Evolutionary conservation across 2,888 invertebrate species (phyloP).

Genomic region (Polyommatus iphigenia): DNA sequence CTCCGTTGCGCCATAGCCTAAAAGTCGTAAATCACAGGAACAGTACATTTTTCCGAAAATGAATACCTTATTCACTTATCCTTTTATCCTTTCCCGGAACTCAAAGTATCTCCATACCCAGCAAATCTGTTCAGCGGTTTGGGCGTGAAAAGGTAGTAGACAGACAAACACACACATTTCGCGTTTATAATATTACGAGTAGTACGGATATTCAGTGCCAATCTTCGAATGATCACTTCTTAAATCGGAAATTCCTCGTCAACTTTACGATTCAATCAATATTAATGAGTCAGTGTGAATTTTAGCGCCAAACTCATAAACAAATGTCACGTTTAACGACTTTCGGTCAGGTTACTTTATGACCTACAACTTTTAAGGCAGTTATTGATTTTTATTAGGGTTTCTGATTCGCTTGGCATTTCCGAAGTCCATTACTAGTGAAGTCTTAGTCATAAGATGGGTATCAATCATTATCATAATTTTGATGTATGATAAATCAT

Average conservation of each 20-base stretch:
- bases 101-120: neutral
- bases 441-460: constrained; percentile 21
- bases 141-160: too few species aligned
- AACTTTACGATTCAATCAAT: constrained; percentile 26
- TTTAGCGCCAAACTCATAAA: constrained; percentile 35
- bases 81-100: neutral
- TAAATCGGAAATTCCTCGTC: constrained; percentile 15
- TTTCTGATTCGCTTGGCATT: constrained; percentile 29
- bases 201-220: neutral
- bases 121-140: neutral
- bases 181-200: neutral
- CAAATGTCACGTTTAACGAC: constrained; percentile 60
- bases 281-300: constrained; percentile 33
- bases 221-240: neutral
- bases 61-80: too few species aligned
- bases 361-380: constrained; percentile 13
- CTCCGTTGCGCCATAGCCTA: too few species aligned
- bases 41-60: too few species aligned
- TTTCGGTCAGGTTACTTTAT: constrained; percentile 47
- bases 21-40: too few species aligned
- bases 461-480: constrained; percentile 6
- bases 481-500: neutral
- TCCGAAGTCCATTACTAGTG: constrained; percentile 25
- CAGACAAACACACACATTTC: neutral
- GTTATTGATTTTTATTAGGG: constrained; percentile 32